Base-by-base conservation (phyloP, 2,888 invertebrate species). In the Labia minor region DNA sequence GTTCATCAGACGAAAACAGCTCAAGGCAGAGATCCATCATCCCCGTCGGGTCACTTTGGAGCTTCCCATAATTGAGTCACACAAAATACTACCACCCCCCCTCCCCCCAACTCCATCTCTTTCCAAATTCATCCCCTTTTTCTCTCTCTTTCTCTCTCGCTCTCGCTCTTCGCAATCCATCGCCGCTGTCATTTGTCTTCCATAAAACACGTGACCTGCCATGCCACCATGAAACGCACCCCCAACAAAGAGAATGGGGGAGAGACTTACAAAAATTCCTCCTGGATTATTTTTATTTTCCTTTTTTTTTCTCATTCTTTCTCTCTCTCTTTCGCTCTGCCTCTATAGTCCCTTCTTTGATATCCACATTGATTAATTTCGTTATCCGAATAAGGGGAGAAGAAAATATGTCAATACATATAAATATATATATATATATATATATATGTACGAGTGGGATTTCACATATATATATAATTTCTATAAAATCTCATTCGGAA, bases 191-290 rank as follows among this genome's bases (percentile, higher is more conserved):
- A 49, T 49, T 49, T 49, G 49, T 49, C 49, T 49, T 49, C 49
- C 49, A 49, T 49, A 49, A 49, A 49, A 49, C 49, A 49, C 49
- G 49, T 49, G 49, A 49, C 49, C 49, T 49, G 49, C 49, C 49
- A 49, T 2, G n/a, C 49, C 49, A 49, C 16, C 49, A 4, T 11
- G 49, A 16, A 16, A 49, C 14, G 49, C 49, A 26, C 26, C 49
- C 49, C 49, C 49, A 49, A n/a, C 49, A 49, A 2, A n/a, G n/a
- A 4, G 49, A 49, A 49, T n/a, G 49, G 16, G 49, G 16, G 49
- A 49, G 14, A 49, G 49, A 49, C 49, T 49, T 49, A 49, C 16
- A 49, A 49, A 49, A 49, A 49, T 26, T 26, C 26, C 26, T 26
- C 26, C 26, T 26, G 26, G 26, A 26, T 26, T 26, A 26, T 26